phyloP scores from a whole-genome alignment of 2,888 invertebrate genomes.

The Emmelina monodactyla region DNA sequence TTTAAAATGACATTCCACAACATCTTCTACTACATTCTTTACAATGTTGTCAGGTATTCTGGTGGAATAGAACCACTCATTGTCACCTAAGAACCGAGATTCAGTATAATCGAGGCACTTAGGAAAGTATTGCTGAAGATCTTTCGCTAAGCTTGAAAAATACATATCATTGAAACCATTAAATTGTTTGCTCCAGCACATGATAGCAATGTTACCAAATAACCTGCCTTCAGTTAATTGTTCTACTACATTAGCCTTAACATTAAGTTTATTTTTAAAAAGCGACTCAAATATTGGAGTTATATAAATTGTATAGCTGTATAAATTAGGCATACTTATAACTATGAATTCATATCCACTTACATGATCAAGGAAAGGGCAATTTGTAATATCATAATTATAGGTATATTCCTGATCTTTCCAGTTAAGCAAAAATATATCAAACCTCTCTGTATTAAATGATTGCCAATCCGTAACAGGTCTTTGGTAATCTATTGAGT shows the following conservation, averaged over 20 bases:
- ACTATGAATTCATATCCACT: constrained; percentile 31
- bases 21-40: constrained; percentile 5
- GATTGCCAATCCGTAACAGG: no score
- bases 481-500: no score
- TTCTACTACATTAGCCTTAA: constrained; percentile 10
- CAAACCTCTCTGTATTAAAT: not conserved
- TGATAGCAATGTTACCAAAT: constrained; percentile 26
- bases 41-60: constrained; percentile 14
- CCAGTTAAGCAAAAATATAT: not conserved
- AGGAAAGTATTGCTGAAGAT: constrained; percentile 29
- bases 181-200: constrained; percentile 34
- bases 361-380: constrained; percentile 19
- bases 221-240: not conserved
- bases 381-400: constrained; percentile 16
- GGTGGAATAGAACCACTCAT: constrained; percentile 27
- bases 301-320: constrained; percentile 20
- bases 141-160: constrained; percentile 25
- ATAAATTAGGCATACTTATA: constrained; percentile 19
- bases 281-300: constrained; percentile 27
- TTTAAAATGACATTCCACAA: constrained; percentile 17
- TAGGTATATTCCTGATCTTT: not conserved
- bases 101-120: constrained; percentile 17
- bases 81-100: constrained; percentile 12
- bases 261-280: constrained; percentile 26
- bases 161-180: constrained; percentile 33